phyloP scores from a whole-genome alignment of 1,140 invertebrate genomes.

The Lepidostoma basale region DNA sequence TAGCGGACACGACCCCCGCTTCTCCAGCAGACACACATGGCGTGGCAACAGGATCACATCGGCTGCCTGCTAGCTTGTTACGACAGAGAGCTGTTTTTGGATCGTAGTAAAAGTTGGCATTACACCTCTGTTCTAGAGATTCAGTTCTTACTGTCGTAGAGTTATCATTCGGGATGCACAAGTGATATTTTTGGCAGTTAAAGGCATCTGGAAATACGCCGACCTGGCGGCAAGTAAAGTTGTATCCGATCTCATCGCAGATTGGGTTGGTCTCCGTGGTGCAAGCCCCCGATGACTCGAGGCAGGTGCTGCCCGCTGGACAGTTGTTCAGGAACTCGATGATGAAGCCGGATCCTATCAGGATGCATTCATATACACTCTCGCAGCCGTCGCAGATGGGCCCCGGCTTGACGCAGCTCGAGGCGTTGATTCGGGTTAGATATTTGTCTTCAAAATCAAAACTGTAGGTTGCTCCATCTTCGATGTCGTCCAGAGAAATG shows the following conservation, averaged over 20 bases:
- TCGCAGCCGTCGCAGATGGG: conserved; percentile 10
- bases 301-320: conserved; percentile 13
- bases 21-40: not conserved
- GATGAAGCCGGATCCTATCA: not conserved
- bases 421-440: not conserved
- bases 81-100: conserved; percentile 3
- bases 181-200: conserved; percentile 55
- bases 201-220: conserved; percentile 56
- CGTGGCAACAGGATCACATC: not conserved
- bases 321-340: conserved; percentile 13
- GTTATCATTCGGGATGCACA: conserved; percentile 49
- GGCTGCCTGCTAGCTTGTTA: not conserved
- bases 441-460: not conserved
- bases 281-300: conserved; percentile 1
- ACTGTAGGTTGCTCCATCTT: not conserved
- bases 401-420: not conserved
- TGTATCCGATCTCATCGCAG: conserved; percentile 5
- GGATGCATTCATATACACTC: not conserved
- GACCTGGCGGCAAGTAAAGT: conserved; percentile 32
- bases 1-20: not conserved
- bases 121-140: not conserved
- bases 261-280: not conserved
- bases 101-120: conserved; percentile 5
- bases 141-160: not conserved
- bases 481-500: not conserved